Conservation (phyloP, 2,888 invertebrate genomes). For the Eulithis prunata region DNA sequence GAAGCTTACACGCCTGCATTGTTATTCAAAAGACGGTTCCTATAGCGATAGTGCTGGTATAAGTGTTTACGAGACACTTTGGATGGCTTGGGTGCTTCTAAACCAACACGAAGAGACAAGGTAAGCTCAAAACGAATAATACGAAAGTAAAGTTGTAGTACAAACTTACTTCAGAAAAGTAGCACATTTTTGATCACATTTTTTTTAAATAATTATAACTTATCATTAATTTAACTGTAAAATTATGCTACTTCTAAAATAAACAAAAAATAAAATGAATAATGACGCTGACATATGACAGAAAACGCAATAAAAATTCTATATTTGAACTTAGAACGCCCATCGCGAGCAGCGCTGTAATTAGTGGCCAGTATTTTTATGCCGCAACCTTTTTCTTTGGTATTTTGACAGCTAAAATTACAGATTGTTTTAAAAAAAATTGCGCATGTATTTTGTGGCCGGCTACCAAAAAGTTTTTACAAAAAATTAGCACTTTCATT, state of each 20-base stretch:
- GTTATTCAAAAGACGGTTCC: neutral
- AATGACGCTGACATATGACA: neutral
- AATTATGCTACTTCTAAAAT: no score
- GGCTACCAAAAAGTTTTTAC: neutral
- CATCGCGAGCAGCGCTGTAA: neutral
- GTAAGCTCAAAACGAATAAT: no score
- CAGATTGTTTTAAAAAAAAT: no score
- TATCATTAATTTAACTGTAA: no score
- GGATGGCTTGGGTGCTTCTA: neutral
- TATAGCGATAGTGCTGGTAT: neutral
- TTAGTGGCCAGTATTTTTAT: neutral
- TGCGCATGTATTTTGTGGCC: neutral
- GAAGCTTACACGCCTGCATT: neutral
- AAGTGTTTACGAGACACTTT: slow-evolving; percentile 1
- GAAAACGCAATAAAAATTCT: neutral
- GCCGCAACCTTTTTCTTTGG: no score
- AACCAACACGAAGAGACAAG: neutral
- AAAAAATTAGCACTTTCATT: neutral
- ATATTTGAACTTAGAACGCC: slow-evolving; percentile 3
- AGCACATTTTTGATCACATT: no score
- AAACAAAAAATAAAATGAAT: no score
- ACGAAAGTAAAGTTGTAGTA: neutral
- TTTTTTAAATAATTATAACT: no score
- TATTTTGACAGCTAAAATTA: no score
- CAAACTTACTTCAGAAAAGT: neutral